Evolutionary conservation across 2,113 vertebrate species (phyloP), one percentile per base, ranked within the genome.

Genomic region (Pangasianodon gigas): DNA sequence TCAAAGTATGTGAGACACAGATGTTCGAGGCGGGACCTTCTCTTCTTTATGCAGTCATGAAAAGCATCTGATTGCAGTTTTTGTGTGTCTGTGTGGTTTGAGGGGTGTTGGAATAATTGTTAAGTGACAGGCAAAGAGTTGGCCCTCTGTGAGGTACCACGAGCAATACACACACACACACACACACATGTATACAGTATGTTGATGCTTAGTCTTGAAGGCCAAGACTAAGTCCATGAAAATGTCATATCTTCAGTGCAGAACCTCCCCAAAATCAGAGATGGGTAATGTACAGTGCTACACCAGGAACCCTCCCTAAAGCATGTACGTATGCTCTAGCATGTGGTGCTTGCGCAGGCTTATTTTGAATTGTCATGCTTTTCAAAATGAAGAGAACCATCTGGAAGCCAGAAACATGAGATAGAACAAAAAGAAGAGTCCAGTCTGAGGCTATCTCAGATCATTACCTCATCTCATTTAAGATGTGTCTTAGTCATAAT

Each of bases 1-100:
- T 92, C 90, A 91, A 89, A 89, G 91, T 83, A 81, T 85, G 83
- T 81, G 88, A 41, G 60, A 81, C 81, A 67, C 91, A 92, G 89
- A 92, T 87, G 91, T 89, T 90, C 82, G 18, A 75, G n/a, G 48
- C 41, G 29, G 88, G 87, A 89, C 77, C 37, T 87, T 84, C 56
- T 74, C 84, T 89, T 92, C 67, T 90, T 90, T 92, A 88, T 89
- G 69, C 80, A 89, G 80, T 26, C 54, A 69, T 56, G 88, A 88
- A 89, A 90, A 67, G 89, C 82, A 77, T 88, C 86, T 86, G 91
- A 90, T 67, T 89, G 84, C 83, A 79, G 54, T 86, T 52, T 81
- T 48, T 56, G 69, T 88, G 62, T 69, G n/a, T 88, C 37, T 69
- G 54, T 85, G 74, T 69, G 60, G 16, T 51, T 52, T 52, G 51